Evolutionary conservation across 1,140 invertebrate species (phyloP).

Genomic region (Drosophila parabipectinata): DNA sequence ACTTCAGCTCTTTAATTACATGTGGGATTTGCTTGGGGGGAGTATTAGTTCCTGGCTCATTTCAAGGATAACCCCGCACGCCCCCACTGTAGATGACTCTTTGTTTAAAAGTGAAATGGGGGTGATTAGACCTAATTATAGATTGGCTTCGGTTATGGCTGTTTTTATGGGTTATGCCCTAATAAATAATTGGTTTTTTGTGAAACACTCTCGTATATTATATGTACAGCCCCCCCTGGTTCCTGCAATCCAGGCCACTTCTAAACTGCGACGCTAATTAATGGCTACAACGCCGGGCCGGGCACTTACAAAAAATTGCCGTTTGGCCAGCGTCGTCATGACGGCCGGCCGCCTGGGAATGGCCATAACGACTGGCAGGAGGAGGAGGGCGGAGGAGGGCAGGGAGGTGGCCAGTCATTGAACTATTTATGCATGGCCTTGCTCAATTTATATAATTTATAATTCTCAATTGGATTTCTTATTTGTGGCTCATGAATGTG

Average conservation of each 20-base stretch:
- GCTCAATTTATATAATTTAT: conserved; percentile 59
- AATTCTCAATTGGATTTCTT: conserved; percentile 50
- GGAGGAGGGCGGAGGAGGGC: not conserved
- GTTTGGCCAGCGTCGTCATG: conserved; percentile 51
- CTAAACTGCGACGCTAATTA: conserved; percentile 54
- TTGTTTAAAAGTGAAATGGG: no score
- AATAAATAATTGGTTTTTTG: not conserved
- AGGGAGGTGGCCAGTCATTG: conserved; percentile 60
- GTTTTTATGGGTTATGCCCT: not conserved
- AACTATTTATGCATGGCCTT: conserved; percentile 77
- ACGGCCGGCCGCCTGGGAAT: conserved; percentile 46
- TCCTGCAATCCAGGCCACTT: not conserved
- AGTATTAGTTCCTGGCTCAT: no score
- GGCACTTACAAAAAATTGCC: conserved; percentile 45
- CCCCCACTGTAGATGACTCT: not conserved
- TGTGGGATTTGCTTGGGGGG: conserved; percentile 32
- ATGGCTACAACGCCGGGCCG: conserved; percentile 40
- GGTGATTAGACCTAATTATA: not conserved
- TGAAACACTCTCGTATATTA: conserved; percentile 1
- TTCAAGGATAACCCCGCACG: no score
- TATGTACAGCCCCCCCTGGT: not conserved
- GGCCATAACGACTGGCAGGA: conserved; percentile 2
- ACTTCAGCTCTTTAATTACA: conserved; percentile 52
- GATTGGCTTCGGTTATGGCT: not conserved
- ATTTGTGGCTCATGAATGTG: conserved; percentile 13